phyloP scores from a whole-genome alignment of 2,113 vertebrate genomes.

The Hiodon alosoides region DNA sequence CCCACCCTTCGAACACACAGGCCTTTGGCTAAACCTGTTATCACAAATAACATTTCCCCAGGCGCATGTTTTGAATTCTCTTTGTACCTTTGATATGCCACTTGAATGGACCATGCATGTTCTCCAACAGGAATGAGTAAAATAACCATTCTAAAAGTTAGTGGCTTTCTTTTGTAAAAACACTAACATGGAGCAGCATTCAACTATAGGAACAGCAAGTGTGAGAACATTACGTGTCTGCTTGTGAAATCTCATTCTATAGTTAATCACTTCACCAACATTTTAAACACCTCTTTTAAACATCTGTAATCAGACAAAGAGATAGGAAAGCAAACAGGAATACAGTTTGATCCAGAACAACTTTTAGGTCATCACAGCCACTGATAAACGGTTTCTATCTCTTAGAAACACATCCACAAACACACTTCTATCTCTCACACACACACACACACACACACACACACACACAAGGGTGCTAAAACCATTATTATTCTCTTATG shows the following conservation, averaged over 20 bases:
- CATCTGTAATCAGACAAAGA: not conserved
- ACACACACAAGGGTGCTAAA: not conserved
- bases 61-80: not conserved
- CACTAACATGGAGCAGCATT: not conserved
- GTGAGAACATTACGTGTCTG: too few species aligned
- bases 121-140: not conserved
- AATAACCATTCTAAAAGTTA: too few species aligned
- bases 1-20: slow-evolving; percentile 12
- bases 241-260: too few species aligned
- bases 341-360: slow-evolving; percentile 12
- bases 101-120: not conserved
- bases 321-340: slow-evolving; percentile 1
- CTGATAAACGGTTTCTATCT: not conserved
- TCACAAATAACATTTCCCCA: slow-evolving; percentile 5
- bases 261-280: too few species aligned
- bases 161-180: not conserved
- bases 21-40: slow-evolving; percentile 6
- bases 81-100: slow-evolving; percentile 4
- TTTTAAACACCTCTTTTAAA: not conserved
- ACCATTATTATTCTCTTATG: too few species aligned
- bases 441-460: not conserved
- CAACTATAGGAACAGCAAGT: not conserved
- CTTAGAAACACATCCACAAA: not conserved
- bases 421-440: not conserved
- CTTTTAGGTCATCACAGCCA: not conserved